Base-by-base conservation (phyloP, 2,888 invertebrate species). In the Sinopyrophorus schimmeli region DNA sequence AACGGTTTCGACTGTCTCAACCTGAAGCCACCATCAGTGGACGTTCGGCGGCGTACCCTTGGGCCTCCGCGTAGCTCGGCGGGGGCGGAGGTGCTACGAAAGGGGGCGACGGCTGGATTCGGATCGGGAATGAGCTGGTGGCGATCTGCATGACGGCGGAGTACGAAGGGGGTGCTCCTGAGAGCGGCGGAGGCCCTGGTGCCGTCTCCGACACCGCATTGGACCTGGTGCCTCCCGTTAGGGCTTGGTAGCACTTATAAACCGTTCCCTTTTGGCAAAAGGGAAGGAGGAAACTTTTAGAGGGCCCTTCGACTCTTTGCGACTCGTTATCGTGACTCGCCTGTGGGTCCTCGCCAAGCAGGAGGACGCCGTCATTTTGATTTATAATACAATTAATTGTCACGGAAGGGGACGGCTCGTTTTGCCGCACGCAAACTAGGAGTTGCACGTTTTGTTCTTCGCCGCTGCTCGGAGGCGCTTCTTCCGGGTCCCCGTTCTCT, bases 101-200 rank as follows among this genome's bases (percentile, higher is more conserved):
- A 3, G 64, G 61, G 7, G 62, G 53, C 1, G 64, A 64, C 9
- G 62, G 62, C 39, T 63, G 61, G 15, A 63, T 53, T 30, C 57
- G 39, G n/a, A 56, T 21, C 15, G 38, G 30, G 5, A 54, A 28
- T 27, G 59, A 48, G 6, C 54, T 49, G 5, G 26, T 12, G n/a
- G 52, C 53, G 3, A 49, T 39, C 31, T 61, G 60, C 57, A 71
- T 57, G 3, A 70, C 65, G 3, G 69, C 63, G 0, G 70, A 70
- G 53, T 70, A 71, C 1, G 69, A 65, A 2, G 71, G 71, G 3
- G 67, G 65, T 17, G 63, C 63, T 18, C 62, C 62, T 14, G 52
- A 35, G 12, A 63, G 31, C 7, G 63, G 62, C 15, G 63, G 63
- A 4, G 58, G 47, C 1, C 39, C 43, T 10, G 37, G 28, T 2